Evolutionary conservation across 2,797 vertebrate genomes (phyloP).

Genomic region (Coranthus polyacanthus): DNA sequence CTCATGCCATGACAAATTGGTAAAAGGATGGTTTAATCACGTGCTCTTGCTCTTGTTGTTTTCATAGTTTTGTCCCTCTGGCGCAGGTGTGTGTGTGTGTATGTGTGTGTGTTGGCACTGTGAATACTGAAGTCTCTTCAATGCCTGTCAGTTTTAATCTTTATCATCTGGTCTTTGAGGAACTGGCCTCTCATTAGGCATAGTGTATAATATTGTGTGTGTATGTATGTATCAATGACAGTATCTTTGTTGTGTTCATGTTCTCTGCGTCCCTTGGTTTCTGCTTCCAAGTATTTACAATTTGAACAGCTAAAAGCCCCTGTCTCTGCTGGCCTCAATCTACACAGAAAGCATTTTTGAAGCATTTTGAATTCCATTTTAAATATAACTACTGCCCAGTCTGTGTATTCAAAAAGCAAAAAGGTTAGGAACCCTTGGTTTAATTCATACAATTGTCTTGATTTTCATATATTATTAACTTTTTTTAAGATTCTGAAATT

Average conservation of each 20-base stretch:
- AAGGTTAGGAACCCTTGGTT: too few relatives aligned
- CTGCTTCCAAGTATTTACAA: too few relatives aligned
- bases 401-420: too few relatives aligned
- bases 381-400: too few relatives aligned
- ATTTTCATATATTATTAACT: too few relatives aligned
- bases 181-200: constrained; percentile 35
- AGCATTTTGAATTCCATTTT: too few relatives aligned
- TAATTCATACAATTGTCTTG: too few relatives aligned
- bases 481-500: too few relatives aligned
- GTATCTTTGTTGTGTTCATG: background rate
- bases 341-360: too few relatives aligned
- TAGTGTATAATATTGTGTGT: background rate
- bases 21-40: constrained; percentile 65
- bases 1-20: constrained; percentile 60
- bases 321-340: too few relatives aligned
- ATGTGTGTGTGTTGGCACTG: constrained; percentile 20
- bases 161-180: constrained; percentile 48
- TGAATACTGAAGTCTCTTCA: constrained; percentile 27
- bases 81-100: constrained; percentile 42
- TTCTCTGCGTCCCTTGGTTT: background rate
- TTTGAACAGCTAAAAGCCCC: too few relatives aligned
- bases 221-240: background rate
- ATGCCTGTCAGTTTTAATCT: constrained; percentile 65
- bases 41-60: constrained; percentile 59
- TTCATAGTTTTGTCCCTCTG: constrained; percentile 31